A percentile compares a stretch with the other conserved stretches of the same genome.
Conservation (phyloP, 2,797 vertebrate species). For the Perodicticus potto region DNA sequence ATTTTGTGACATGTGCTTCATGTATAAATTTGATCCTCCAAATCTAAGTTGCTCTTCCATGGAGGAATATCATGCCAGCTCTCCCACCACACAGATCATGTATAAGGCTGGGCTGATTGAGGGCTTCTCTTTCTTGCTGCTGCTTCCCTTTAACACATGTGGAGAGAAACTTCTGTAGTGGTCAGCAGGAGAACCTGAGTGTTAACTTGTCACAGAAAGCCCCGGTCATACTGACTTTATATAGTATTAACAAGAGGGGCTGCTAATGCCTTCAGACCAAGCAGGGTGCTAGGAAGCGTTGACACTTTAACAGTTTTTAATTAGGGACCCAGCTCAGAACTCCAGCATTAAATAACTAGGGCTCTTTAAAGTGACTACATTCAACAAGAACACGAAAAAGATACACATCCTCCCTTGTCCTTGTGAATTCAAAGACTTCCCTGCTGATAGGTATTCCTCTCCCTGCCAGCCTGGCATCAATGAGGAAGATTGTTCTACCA, state of each 20-base stretch:
- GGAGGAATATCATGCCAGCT: not conserved
- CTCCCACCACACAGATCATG: rapidly evolving
- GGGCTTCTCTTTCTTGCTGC: not conserved
- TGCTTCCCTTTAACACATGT: not conserved
- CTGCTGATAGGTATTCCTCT: not conserved
- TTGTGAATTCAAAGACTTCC: not conserved
- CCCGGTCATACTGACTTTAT: not conserved
- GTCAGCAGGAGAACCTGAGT: not conserved
- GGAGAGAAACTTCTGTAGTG: not conserved
- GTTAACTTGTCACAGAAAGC: not conserved
- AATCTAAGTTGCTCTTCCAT: not conserved
- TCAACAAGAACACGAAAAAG: not conserved
- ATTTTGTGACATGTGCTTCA: not conserved
- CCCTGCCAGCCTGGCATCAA: not conserved
- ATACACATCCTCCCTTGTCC: not conserved
- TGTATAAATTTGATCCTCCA: not conserved
- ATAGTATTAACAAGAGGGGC: not conserved
- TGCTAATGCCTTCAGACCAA: not conserved
- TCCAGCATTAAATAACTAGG: not conserved
- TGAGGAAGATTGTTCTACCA: not conserved
- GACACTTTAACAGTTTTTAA: not conserved
- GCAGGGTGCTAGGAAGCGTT: not conserved
- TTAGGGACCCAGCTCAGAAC: not conserved
- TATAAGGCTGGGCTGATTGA: not conserved
- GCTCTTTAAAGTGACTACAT: not conserved